phyloP scores from a whole-genome alignment of 2,797 vertebrate species.

The Ptychadena robeensis region DNA sequence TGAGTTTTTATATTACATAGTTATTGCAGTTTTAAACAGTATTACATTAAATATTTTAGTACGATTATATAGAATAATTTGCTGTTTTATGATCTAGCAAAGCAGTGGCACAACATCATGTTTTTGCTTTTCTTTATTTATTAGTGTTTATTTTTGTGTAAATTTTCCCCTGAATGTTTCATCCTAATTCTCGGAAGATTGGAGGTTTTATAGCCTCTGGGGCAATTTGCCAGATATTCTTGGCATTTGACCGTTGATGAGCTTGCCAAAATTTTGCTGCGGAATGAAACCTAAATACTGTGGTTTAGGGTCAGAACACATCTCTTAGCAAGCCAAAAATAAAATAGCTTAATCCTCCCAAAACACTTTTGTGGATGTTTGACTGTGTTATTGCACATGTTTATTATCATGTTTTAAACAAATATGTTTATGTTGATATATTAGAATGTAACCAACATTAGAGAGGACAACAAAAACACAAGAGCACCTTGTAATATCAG shows the following conservation, averaged over 20 bases:
- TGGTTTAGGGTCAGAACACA: background rate
- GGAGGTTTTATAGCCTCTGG: background rate
- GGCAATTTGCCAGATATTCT: slow-evolving; percentile 8
- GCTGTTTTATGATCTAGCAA: background rate
- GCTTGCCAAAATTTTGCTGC: background rate
- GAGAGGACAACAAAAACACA: too few relatives aligned
- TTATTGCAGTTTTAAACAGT: too few relatives aligned
- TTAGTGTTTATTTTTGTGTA: background rate
- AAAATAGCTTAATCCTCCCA: background rate
- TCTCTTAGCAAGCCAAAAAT: background rate
- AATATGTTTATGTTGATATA: background rate
- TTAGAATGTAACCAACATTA: too few relatives aligned
- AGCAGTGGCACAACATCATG: background rate
- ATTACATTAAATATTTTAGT: too few relatives aligned
- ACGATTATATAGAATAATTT: background rate
- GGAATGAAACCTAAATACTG: background rate
- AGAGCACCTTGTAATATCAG: too few relatives aligned
- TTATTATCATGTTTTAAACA: background rate
- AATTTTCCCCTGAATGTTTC: background rate
- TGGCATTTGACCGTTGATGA: background rate
- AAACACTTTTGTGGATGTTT: background rate
- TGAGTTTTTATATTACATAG: too few relatives aligned
- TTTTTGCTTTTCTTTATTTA: background rate
- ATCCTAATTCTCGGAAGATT: background rate
- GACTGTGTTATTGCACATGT: background rate